Base-by-base conservation (phyloP, 2,888 invertebrate genomes). In the Baronia brevicornis region DNA sequence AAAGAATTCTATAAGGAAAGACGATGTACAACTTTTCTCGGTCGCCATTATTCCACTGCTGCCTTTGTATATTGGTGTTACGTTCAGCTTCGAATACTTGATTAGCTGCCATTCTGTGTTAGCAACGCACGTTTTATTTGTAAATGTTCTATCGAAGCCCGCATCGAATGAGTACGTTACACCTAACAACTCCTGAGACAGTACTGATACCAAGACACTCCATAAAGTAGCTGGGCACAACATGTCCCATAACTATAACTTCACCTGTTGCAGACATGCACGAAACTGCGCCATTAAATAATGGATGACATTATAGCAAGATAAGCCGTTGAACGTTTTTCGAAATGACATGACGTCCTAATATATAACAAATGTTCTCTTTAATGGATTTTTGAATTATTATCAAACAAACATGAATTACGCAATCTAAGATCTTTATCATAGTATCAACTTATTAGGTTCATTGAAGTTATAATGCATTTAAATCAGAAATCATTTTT, bases 201-300 rank as follows among this genome's bases (percentile, higher is more conserved):
- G 1, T 11, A 27, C 33, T 7, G 22, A 10, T 22, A 37, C 28
- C n/a, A 45, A 31, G 6, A 34, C 18, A 26, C 30, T 32, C 35
- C 38, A 25, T 11, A 39, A 33, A 23, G 37, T 5, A 22, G 20
- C 28, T 12, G 37, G 26, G n/a, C 36, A 33, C 33, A 38, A 43
- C 44, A 44, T 44, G 24, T 39, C 39, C 41, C 41, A 28, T 28
- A 34, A 33, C 22, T 22, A 20, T 18, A 5, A 27, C 22, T 18
- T 9, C 5, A 18, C 7, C 7, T 13, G 11, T 18, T 18, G 36
- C 26, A 31, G 30, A 8, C 22, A 11, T 19, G 7, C 18, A 10
- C 6, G 11, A 6, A 4, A 36, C 27, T 36, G 27, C 10, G 5
- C 12, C 5, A 9, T 11, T n/a, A 10, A 18, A 18, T n/a, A 30